Evolutionary conservation across 1,140 invertebrate genomes (phyloP), one percentile per base, ranked within the genome.

Genomic region (Drosophila erecta): DNA sequence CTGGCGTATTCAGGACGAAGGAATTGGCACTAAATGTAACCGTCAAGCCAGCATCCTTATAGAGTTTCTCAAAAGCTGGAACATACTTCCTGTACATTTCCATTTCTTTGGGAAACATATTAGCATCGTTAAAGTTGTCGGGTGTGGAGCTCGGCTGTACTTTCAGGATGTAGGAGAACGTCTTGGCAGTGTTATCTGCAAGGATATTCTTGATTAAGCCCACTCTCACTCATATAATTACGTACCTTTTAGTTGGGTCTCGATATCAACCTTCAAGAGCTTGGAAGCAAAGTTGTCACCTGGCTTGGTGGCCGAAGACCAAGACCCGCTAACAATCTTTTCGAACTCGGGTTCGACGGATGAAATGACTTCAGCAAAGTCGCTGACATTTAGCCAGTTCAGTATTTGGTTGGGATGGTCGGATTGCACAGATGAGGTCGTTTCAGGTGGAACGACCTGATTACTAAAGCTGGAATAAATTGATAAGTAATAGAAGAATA

Each of bases 51-150:
- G 71, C 64, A 2, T 75, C 64, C n/a, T 33, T 30, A 14, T 80
- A 80, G 5, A 75, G 55, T 14, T 65, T 22, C 33, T 80, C 71
- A 43, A 80, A 80, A 1, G 49, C 77, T 0, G 77, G 64, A 3
- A 80, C 54, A 50, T 59, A 71, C 37, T 30, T 75, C 10, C 12
- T 33, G 15, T 80, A 80, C 12, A 80, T 43, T 2, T 80, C 55
- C 8, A 59, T 53, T 14, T 80, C 78, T 15, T 80, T 80, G 30
- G 77, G 64, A 20, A 80, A 80, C 15, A 72, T 71, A 7, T 79
- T 73, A 0, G 61, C 38, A 5, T 65, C 54, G 0, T 54, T 38
- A 12, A 77, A 60, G 40, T 65, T 69, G 1, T 62, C 37, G 12
- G 10, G 30, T 1, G 14, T 20, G 3, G 7, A 5, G 2, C 44